Evolutionary conservation across 2,113 vertebrate genomes (phyloP), one percentile per base, ranked within the genome.

Genomic region (Eulemur rufifrons): DNA sequence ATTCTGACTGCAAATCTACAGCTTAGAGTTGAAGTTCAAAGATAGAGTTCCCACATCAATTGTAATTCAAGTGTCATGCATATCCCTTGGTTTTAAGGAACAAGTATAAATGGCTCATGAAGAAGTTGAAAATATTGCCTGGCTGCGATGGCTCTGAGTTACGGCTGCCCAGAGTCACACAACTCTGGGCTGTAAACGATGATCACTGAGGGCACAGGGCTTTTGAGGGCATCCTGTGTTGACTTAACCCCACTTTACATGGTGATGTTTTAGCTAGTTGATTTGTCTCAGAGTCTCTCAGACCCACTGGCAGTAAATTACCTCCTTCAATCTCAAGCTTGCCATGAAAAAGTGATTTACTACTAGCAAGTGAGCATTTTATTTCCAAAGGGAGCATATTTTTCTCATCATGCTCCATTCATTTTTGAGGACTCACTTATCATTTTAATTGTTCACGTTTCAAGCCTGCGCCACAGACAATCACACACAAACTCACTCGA

Each of bases 341-440:
- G 80, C 66, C 69, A 39, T 17, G 89, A 76, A 34, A 42, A 29
- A 94, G 83, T 95, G 91, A 95, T 94, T 94, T 89, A 91, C 71
- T 89, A 73, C 85, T 63, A 84, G 83, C 54, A 73, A 91, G 96
- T 74, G 34, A 93, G 68, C 27, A 63, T 25, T 90, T 89, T 88
- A 73, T 77, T 95, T 95, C 85, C 88, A 96, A 83, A 85, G 50
- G 47, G 52, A 95, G 50, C 50, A 21, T 92, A 63, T 91, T 96
- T 97, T 95, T 89, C 96, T 94, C 86, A 96, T 92, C 85, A 74
- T 86, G 78, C 32, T 74, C 82, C 68, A 91, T 97, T 97, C 88
- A 89, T 86, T 94, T 84, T 90, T 88, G 92, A 97, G 63, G 81
- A 81, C 71, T 91, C 15, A 17, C 71, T 89, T 97, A 69, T 73